Evolutionary conservation across 2,888 invertebrate species (phyloP), one percentile per base, ranked within the genome.

Genomic region (Linnaemya vulpina): DNA sequence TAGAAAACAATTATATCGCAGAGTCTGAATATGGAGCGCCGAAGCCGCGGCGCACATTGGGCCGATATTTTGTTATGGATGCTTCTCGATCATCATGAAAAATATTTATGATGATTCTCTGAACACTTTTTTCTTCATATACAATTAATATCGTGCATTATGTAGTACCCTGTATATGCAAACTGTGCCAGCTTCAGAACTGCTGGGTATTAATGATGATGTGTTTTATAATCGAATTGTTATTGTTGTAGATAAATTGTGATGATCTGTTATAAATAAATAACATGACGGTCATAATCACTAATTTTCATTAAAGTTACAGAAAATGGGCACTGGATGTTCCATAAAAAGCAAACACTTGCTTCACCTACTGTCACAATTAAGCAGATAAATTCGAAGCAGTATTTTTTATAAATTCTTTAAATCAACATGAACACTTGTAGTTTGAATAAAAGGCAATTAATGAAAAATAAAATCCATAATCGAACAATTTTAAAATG

Each of bases 391-490:
- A 76, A 67, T 30, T 35, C n/a, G 38, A 20, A 17, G 10, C 5
- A 62, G 3, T 51, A 35, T 58, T 38, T 17, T 60, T 43, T 25
- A 20, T 17, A 13, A 17, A n/a, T 55, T 65, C 9, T 13, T 62
- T 68, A 40, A 60, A 82, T 77, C 73, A 15, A 60, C 17, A n/a
- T 43, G 22, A 30, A 79, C 75, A 79, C 65, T 79, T 79, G 79
- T 49, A 40, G 15, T 67, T 60, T 75, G 15, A 51, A 49, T 43
- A 30, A 75, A 65, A 79, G 79, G 78, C 78, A 83, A 83, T 83
- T 75, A 79, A 84, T 79, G 70, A 79, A 84, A 70, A 43, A 13
- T 55, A 35, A 53, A 55, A n/a, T 60, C 10, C 20, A 67, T 9
- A 68, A 71, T 20, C 7, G 5, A 40, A n/a, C 10, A 30, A 65